These are phyloP conservation scores for Tolypeutes matacus DNA, from an alignment of 2,797 vertebrate genomes.

Conservation along the genomic window DNA sequence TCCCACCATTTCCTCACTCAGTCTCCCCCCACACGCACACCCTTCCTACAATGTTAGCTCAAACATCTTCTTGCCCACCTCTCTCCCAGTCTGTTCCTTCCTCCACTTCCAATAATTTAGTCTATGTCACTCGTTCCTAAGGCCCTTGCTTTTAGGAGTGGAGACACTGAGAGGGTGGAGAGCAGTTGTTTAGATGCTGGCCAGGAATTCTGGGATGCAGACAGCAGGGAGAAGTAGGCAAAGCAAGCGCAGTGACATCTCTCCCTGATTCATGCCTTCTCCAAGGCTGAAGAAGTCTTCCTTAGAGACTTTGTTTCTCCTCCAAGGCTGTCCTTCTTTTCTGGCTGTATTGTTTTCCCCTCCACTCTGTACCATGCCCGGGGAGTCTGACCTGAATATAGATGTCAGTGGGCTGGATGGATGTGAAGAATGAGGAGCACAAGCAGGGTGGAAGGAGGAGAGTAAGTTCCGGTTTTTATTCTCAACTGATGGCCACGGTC, in stretches of 20 bases:
- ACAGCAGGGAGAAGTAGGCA: not conserved
- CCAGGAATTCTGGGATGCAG: too few species aligned
- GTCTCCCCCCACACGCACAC: not conserved
- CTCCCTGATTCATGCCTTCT: not conserved
- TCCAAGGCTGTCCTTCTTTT: not conserved
- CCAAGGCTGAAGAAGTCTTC: not conserved
- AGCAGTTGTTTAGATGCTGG: rapidly evolving
- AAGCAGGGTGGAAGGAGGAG: too few species aligned
- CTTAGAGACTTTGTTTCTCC: not conserved
- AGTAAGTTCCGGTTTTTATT: not conserved
- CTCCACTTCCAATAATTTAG: not conserved
- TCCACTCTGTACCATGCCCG: not conserved
- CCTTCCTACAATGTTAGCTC: not conserved
- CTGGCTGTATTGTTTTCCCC: not conserved
- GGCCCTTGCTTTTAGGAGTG: not conserved
- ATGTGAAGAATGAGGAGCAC: not conserved
- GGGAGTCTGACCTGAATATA: not conserved
- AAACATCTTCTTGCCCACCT: not conserved
- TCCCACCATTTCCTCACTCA: not conserved
- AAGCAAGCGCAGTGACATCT: not conserved
- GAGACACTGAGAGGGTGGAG: not conserved
- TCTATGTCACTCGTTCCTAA: not conserved
- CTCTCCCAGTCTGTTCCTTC: not conserved
- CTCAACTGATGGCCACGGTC: not conserved
- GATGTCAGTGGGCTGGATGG: not conserved